Evolutionary conservation across 37 sponge, comb jelly and placozoan species (phyloP).

Genomic region (Aplysina aerophoba): DNA sequence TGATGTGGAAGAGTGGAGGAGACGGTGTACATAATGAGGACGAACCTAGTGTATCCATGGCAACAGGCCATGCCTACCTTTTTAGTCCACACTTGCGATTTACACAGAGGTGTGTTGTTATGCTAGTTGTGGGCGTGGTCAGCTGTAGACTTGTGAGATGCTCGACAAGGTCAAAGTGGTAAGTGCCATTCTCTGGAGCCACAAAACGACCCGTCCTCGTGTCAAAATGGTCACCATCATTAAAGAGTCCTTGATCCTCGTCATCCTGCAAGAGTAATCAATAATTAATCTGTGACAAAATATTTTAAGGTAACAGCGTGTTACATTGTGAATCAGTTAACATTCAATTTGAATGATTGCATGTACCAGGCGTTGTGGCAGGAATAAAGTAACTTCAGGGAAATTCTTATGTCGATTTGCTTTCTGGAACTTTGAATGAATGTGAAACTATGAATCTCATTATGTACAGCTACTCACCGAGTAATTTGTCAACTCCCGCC

Average conservation of each 20-base stretch:
- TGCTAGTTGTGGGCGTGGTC: too few relatives aligned
- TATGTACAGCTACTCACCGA: neutral
- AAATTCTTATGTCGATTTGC: too few relatives aligned
- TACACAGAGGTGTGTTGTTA: neutral
- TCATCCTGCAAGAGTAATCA: too few relatives aligned
- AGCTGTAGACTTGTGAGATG: neutral
- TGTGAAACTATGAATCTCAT: neutral
- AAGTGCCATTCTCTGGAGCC: constrained; percentile 1
- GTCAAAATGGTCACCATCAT: constrained; percentile 1
- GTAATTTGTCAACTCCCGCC: neutral
- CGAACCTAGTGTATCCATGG: neutral
- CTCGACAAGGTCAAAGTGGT: neutral
- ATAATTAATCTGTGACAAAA: too few relatives aligned
- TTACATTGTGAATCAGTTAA: too few relatives aligned
- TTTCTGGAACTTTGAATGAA: too few relatives aligned
- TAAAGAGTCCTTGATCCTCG: neutral
- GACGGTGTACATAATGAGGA: neutral
- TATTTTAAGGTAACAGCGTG: too few relatives aligned
- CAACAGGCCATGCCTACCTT: neutral
- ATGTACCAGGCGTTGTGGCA: too few relatives aligned
- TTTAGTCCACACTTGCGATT: neutral
- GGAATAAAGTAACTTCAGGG: too few relatives aligned
- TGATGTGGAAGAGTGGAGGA: neutral
- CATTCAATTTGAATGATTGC: neutral
- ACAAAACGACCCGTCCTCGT: neutral